Conservation (phyloP, 2,797 vertebrate species). For the Pangasius larnaudii region DNA sequence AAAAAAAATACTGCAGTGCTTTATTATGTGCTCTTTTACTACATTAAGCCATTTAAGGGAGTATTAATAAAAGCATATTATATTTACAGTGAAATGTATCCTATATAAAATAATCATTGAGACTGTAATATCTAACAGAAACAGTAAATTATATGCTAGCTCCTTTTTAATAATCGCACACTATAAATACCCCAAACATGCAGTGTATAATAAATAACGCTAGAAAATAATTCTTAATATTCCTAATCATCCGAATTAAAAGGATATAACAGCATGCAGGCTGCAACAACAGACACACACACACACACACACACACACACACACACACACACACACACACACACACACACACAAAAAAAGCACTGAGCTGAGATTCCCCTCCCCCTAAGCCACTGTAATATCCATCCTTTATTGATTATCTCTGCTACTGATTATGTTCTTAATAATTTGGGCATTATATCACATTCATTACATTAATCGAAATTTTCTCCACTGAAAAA, state of each 20-base stretch:
- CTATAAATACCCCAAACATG: not conserved
- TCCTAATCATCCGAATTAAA: not conserved
- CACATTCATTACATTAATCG: conserved; percentile 1
- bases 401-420: conserved; percentile 21
- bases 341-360: not conserved
- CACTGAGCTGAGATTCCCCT: not conserved
- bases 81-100: not conserved
- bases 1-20: not conserved
- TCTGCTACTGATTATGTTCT: conserved; percentile 12
- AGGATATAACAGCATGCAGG: not conserved
- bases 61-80: not conserved
- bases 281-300: not conserved
- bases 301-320: not conserved
- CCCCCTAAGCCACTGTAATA: not conserved
- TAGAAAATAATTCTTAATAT: not conserved
- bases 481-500: not conserved
- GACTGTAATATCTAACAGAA: not conserved
- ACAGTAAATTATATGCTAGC: not conserved
- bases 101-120: not conserved
- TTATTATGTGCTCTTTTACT: not conserved
- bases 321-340: not conserved
- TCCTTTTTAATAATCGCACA: not conserved
- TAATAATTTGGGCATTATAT: not conserved
- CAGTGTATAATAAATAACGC: not conserved
- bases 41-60: conserved; percentile 4